Percentiles rank a stretch among this genome's conserved stretches.
Conservation (phyloP, 2,797 vertebrate genomes). For the Pangasius macronema region DNA sequence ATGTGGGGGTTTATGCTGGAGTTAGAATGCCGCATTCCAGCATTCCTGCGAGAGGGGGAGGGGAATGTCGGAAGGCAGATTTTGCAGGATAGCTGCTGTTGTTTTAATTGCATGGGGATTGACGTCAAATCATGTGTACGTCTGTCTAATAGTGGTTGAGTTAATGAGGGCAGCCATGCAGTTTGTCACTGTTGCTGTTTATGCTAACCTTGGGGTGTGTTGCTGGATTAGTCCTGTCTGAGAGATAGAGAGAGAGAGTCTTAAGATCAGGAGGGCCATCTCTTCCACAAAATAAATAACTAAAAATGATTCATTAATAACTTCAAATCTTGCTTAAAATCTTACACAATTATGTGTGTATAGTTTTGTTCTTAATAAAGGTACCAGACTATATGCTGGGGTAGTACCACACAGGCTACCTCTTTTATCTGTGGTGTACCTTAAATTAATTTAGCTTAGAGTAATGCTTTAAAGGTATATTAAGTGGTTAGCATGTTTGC, state of each 20-base stretch:
- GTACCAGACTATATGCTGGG: neutral
- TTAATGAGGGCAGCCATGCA: neutral
- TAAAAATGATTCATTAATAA: neutral
- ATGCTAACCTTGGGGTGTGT: slow-evolving; percentile 12
- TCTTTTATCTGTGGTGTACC: no score
- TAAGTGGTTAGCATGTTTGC: no score
- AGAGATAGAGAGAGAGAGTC: neutral
- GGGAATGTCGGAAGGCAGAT: slow-evolving; percentile 28
- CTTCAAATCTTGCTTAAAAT: neutral
- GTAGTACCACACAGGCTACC: neutral
- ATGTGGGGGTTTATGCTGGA: slow-evolving; percentile 49
- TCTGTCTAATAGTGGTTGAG: slow-evolving; percentile 3
- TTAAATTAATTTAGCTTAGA: no score
- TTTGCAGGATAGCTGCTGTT: slow-evolving; percentile 14
- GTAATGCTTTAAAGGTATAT: no score
- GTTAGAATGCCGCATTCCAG: slow-evolving; percentile 56
- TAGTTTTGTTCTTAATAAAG: neutral
- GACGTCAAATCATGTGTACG: slow-evolving; percentile 20
- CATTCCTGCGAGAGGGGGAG: slow-evolving; percentile 58
- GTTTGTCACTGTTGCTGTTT: slow-evolving; percentile 43
- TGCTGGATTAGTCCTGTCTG: slow-evolving; percentile 33
- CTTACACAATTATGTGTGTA: neutral
- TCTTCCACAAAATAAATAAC: neutral
- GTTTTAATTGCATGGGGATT: slow-evolving; percentile 17
- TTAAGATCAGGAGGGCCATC: no score